phyloP scores from a whole-genome alignment of 2,888 invertebrate species.

The Acanthosepion pharaonis region DNA sequence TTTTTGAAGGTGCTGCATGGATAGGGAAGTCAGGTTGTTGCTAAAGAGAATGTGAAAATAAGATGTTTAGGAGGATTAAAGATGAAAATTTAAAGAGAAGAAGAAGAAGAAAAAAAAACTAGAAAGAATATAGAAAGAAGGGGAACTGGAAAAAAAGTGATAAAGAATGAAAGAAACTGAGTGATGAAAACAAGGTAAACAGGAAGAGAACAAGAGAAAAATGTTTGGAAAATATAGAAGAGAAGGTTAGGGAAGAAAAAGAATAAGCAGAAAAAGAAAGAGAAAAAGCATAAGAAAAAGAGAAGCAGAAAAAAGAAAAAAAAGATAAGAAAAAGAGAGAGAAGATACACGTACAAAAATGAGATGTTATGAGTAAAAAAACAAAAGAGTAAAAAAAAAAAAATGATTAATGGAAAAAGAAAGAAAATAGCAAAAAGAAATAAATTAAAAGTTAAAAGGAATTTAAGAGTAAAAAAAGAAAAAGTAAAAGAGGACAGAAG shows the following conservation, averaged over 20 bases:
- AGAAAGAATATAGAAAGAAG: too few relatives aligned
- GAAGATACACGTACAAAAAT: not conserved
- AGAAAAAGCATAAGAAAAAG: not conserved
- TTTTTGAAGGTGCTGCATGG: conserved; percentile 33
- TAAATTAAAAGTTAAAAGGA: too few relatives aligned
- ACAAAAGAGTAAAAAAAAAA: not conserved
- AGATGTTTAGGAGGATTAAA: not conserved
- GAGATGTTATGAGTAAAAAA: not conserved
- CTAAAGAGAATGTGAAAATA: not conserved
- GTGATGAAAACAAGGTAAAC: too few relatives aligned
- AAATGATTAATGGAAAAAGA: not conserved
- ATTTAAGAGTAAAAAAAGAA: too few relatives aligned
- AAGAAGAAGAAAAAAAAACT: not conserved
- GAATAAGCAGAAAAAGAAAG: not conserved
- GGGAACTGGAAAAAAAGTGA: too few relatives aligned
- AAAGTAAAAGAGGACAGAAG: too few relatives aligned
- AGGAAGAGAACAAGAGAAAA: too few relatives aligned
- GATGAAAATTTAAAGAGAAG: not conserved
- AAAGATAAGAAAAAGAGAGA: not conserved
- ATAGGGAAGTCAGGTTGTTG: not conserved
- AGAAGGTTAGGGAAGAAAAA: not conserved
- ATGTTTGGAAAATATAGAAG: too few relatives aligned
- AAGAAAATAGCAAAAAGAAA: not conserved
- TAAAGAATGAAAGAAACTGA: too few relatives aligned
- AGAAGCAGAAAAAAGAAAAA: not conserved